Evolutionary conservation across 2,797 vertebrate species (phyloP), one percentile per base, ranked within the genome.

Genomic region (Mycteria americana): DNA sequence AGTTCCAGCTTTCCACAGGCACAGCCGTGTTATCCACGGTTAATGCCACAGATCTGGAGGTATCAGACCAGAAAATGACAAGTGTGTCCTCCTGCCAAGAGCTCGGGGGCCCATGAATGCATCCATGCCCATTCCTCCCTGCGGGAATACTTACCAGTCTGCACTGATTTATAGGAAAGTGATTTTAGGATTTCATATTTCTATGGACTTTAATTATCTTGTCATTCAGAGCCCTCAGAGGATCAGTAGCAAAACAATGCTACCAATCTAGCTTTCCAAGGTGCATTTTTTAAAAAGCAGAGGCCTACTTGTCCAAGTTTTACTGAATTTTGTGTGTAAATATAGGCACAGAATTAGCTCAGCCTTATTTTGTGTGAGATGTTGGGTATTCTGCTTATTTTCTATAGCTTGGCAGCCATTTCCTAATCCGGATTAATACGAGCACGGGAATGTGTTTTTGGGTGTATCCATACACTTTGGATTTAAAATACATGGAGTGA

Each of bases 41-140:
- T 78, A 84, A 53, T 85, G 65, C 48, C 79, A 68, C 53, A 35
- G 43, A 50, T 46, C n/a, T 88, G 91, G 89, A 88, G 50, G 43
- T 65, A 88, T 45, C 82, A 81, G 82, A 93, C 85, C 79, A 72
- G 94, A 84, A 96, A 93, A 94, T 50, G 77, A 53, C 60, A 68
- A 89, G 31, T 10, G 68, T 80, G 59, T 88, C 30, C 33, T 76
- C 51, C 73, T 91, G 79, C 92, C 82, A 91, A 30, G 82, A 70
- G 41, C 72, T 8, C 4, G 1, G 51, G 67, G 56, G 15, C 28
- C 51, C 64, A 7, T 0, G n/a, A 65, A 59, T 56, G 24, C 70
- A 82, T 73, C 46, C 0, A 19, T 6, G 28, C 48, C 72, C 1
- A 0, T 64, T 88, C 39, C 23, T 72, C 23, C 43, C 68, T 22